Percentiles rank a stretch among this genome's conserved stretches.
Conservation (phyloP, 2,113 vertebrate species). For the Tor tambroides region DNA sequence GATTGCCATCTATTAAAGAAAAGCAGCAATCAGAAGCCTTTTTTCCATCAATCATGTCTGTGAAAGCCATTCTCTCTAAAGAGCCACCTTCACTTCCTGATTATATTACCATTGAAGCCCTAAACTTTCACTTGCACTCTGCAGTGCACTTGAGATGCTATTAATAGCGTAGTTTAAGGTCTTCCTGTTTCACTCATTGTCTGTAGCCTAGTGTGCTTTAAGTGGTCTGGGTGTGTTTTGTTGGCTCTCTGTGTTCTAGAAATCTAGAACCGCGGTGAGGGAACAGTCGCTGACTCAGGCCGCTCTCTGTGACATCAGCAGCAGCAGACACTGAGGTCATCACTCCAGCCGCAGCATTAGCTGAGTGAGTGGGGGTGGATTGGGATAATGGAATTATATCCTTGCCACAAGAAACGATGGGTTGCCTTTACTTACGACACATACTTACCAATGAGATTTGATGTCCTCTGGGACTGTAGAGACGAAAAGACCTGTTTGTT, state of each 20-base stretch:
- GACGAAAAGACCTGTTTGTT: conserved; percentile 11
- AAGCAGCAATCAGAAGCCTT: conserved; percentile 14
- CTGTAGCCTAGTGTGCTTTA: neutral
- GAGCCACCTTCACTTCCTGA: conserved; percentile 5
- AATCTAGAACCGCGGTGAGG: conserved; percentile 8
- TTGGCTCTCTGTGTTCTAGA: conserved; percentile 31
- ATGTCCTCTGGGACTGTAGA: conserved; percentile 29
- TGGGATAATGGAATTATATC: conserved; percentile 61
- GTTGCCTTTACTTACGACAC: conserved; percentile 24
- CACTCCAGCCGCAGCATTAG: conserved; percentile 36
- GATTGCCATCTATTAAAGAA: conserved; percentile 26
- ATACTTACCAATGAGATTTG: conserved; percentile 34
- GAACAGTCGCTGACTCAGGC: conserved; percentile 53
- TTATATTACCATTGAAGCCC: neutral
- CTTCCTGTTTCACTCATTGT: neutral
- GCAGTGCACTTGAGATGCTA: conserved; percentile 13
- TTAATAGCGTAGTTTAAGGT: conserved; percentile 14
- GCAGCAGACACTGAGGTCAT: conserved; percentile 25
- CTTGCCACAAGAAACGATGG: conserved; percentile 39
- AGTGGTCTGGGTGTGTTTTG: neutral
- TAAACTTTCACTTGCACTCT: neutral
- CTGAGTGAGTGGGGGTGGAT: conserved; percentile 22
- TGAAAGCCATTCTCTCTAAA: conserved; percentile 19
- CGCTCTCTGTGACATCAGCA: conserved; percentile 51
- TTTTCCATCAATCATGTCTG: conserved; percentile 27